Percentiles rank a stretch among this genome's conserved stretches.
phyloP scores from a whole-genome alignment of 1,140 invertebrate species.

The Ceratina calcarata region DNA sequence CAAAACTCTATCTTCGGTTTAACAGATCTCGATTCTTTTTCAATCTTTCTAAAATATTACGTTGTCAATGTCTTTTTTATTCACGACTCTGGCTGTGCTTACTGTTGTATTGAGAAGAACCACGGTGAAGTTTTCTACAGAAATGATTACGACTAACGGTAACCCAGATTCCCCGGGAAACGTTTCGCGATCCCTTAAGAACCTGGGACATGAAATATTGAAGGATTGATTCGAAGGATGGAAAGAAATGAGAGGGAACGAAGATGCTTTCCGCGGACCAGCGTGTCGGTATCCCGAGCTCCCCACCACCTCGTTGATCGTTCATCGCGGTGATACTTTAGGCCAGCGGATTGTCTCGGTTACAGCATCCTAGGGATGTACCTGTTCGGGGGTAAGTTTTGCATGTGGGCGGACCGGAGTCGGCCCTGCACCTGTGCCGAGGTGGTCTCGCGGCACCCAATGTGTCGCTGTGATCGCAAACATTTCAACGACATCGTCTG shows the following conservation, averaged over 20 bases:
- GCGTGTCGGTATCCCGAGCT: neutral
- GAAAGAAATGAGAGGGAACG: neutral
- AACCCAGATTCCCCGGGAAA: neutral
- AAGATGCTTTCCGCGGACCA: conserved; percentile 26
- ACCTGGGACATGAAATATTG: no score
- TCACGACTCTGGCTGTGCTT: no score
- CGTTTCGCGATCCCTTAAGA: no score
- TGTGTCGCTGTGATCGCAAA: conserved; percentile 97
- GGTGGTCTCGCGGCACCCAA: conserved; percentile 90
- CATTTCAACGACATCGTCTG: conserved; percentile 98
- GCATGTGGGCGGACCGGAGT: conserved; percentile 94
- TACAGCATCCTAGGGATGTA: conserved; percentile 98
- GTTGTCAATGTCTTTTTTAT: no score
- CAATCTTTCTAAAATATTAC: no score
- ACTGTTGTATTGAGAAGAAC: no score
- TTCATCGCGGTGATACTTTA: conserved; percentile 69
- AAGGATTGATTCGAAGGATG: neutral
- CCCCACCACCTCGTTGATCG: conserved; percentile 20
- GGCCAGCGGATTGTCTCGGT: conserved; percentile 79
- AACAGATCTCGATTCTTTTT: no score
- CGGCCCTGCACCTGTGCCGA: conserved; percentile 95
- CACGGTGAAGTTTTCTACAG: no score
- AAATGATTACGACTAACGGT: neutral
- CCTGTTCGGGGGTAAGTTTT: conserved; percentile 99
- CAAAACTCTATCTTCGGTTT: no score